A percentile compares a stretch with the other conserved stretches of the same genome.
These are phyloP conservation scores for Drosophila teissieri DNA, from an alignment of 1,140 invertebrate genomes.

Conservation along the genomic window DNA sequence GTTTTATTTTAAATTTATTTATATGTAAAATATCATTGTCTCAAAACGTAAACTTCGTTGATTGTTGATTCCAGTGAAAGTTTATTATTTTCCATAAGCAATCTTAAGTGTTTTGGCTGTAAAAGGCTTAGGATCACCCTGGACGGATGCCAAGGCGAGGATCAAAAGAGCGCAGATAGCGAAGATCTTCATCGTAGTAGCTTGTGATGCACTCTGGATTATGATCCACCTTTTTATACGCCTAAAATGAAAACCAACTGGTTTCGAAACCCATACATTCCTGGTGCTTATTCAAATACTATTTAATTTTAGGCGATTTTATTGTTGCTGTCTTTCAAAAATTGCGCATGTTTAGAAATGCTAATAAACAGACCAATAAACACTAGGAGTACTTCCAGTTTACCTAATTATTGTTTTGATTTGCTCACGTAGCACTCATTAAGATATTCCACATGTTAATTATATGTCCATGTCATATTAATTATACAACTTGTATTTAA, in stretches of 20 bases:
- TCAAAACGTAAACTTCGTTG: no score
- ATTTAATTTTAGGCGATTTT: background rate
- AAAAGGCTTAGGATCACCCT: background rate
- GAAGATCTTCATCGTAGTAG: constrained; percentile 4
- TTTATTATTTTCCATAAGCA: background rate
- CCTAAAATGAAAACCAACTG: background rate
- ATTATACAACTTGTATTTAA: no score
- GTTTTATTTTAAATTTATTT: no score
- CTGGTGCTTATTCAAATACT: background rate
- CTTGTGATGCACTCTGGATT: background rate
- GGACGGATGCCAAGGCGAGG: constrained; percentile 1
- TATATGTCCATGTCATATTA: no score
- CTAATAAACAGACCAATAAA: no score
- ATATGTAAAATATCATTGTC: no score
- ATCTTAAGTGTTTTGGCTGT: no score
- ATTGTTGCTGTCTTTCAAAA: background rate
- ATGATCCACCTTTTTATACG: background rate
- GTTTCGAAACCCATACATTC: background rate
- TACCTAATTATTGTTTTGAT: background rate
- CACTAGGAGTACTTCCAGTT: no score
- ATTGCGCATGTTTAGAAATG: no score
- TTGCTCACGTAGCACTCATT: background rate
- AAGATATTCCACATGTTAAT: background rate
- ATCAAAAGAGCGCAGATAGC: constrained; percentile 6
- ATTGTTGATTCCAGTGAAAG: background rate